Conservation (phyloP, 2,797 vertebrate genomes). For the Cyprinella venusta region DNA sequence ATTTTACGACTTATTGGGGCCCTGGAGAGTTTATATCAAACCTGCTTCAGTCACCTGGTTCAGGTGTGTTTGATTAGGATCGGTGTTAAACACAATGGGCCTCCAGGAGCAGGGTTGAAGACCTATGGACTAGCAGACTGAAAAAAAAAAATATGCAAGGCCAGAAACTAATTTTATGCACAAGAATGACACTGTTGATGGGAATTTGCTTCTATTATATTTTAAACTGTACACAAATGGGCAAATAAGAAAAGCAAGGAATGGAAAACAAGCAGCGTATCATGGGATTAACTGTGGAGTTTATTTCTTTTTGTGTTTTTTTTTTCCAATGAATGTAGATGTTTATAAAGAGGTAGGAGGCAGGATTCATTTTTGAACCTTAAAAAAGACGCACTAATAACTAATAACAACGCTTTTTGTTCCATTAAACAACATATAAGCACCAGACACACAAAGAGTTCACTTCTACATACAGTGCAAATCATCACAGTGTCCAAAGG, state of each 20-base stretch:
- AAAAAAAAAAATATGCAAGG: background rate
- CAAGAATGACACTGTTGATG: background rate
- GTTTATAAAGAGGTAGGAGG: constrained; percentile 80
- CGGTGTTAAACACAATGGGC: no score
- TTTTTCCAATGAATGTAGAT: constrained; percentile 74
- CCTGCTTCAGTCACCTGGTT: no score
- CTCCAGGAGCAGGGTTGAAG: background rate
- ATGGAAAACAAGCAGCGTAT: constrained; percentile 22
- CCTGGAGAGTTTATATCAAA: no score
- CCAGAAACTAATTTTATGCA: constrained; percentile 3
- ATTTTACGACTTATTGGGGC: no score
- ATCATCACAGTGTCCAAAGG: constrained; percentile 68
- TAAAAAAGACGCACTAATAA: constrained; percentile 55
- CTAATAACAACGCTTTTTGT: constrained; percentile 28
- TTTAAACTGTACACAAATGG: background rate
- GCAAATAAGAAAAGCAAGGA: background rate
- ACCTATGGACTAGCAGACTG: background rate
- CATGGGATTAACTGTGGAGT: constrained; percentile 59
- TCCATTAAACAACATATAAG: constrained; percentile 37
- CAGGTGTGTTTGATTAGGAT: no score
- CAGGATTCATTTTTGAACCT: constrained; percentile 64
- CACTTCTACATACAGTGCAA: constrained; percentile 70
- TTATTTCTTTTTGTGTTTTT: constrained; percentile 66
- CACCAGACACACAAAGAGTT: constrained; percentile 34
- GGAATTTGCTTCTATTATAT: background rate